Evolutionary conservation across 2,113 vertebrate species (phyloP).

Genomic region (Onychostoma macrolepis): DNA sequence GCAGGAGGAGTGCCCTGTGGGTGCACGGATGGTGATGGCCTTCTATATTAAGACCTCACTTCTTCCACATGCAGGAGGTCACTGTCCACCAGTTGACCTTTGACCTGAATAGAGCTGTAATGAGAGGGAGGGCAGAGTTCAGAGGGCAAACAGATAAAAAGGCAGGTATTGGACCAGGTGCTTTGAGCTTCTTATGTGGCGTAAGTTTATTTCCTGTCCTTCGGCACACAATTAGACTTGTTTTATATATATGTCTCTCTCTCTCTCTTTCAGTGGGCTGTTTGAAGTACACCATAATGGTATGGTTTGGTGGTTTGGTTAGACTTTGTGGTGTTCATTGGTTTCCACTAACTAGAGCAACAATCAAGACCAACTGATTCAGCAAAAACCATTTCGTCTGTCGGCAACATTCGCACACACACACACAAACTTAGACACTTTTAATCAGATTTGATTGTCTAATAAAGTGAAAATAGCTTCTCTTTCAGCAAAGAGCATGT

Average conservation of each 20-base stretch:
- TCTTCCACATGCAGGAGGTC: neutral
- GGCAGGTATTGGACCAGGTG: neutral
- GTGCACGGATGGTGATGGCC: neutral
- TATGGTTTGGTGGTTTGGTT: conserved; percentile 23
- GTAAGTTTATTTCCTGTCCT: neutral
- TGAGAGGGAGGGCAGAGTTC: conserved; percentile 8
- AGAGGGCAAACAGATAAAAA: neutral
- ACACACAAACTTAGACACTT: neutral
- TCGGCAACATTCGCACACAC: neutral
- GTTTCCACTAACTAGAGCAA: conserved; percentile 22
- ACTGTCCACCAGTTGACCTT: neutral
- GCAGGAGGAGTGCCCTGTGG: neutral
- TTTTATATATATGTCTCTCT: neutral
- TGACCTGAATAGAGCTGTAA: neutral
- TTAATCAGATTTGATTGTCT: neutral
- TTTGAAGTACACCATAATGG: conserved; percentile 25
- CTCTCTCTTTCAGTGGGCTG: neutral
- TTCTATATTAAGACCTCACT: neutral
- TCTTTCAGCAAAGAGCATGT: neutral
- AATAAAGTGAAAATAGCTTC: conserved; percentile 10
- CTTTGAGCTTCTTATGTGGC: neutral
- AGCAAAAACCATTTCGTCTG: neutral
- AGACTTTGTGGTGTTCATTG: neutral
- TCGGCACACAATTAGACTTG: neutral
- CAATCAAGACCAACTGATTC: conserved; percentile 8